Evolutionary conservation across 2,113 vertebrate genomes (phyloP).

Genomic region (Indri indri): DNA sequence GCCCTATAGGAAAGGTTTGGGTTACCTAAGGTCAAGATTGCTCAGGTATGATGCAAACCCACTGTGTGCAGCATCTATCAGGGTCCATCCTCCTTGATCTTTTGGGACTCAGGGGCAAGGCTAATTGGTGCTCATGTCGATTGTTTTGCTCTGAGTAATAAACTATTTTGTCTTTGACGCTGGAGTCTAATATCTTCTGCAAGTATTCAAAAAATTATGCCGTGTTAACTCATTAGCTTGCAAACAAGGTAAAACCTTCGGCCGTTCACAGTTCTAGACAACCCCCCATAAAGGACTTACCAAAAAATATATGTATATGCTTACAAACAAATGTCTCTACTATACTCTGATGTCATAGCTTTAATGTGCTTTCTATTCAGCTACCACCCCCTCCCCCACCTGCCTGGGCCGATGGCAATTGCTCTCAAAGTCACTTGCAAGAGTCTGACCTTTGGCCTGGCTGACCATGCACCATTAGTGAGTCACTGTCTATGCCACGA

Average conservation of each 20-base stretch:
- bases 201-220: not conserved
- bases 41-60: too few species aligned
- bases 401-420: not conserved
- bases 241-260: not conserved
- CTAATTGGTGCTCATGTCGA: not conserved
- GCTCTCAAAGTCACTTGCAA: not conserved
- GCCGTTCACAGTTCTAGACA: not conserved
- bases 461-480: too few species aligned
- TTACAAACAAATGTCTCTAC: not conserved
- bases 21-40: not conserved
- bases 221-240: not conserved
- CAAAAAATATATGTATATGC: not conserved
- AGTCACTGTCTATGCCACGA: not conserved
- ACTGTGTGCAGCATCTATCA: accelerated
- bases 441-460: not conserved
- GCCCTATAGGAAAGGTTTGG: not conserved
- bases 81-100: not conserved
- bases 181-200: not conserved
- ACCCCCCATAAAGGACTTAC: accelerated
- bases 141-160: not conserved
- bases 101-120: not conserved
- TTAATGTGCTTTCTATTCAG: not conserved
- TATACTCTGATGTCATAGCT: not conserved
- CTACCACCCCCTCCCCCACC: accelerated
- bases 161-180: not conserved